Base-by-base conservation (phyloP, 2,888 invertebrate genomes). In the Phalera bucephala region DNA sequence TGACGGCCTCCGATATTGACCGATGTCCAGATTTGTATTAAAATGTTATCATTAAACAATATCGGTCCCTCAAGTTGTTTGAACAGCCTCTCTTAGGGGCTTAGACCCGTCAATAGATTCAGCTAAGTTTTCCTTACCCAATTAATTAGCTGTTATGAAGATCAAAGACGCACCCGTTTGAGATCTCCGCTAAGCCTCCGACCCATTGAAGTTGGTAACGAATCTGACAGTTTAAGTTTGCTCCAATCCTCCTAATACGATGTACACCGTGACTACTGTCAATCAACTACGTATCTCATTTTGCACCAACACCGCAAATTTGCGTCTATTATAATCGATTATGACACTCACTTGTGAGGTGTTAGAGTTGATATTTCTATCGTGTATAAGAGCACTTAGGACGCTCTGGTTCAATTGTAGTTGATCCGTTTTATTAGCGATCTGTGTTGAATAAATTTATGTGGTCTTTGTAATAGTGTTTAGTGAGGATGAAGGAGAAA, bases 101-200 rank as follows among this genome's bases (percentile, higher is more conserved):
- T 59, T 52, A 45, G 51, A 47, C 57, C 71, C 71, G 71, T 79
- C 83, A 76, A 80, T 80, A 77, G 66, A 69, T 66, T 69, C 64
- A 52, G 69, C 70, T 79, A 78, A 82, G 77, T 72, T 75, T 77
- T 73, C 72, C 69, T 74, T 64, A 70, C 73, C 72, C 75, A 78
- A 82, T 85, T 82, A 84, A 84, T 84, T 81, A 83, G 79, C 76
- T 72, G 75, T 79, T 77, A 74, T 78, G 71, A 79, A 80, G 82
- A 87, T 86, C 84, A 83, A 85, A 85, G 82, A 66, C 61, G 59
- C 66, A 62, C 57, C 66, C 71, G 76, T 75, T 79, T 68, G 64
- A 61, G 65, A 80, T 75, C 71, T 64, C 65, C 57, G 69, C 64
- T 75, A 79, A 83, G 76, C 75, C 76, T 52, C 54, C 58, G 54